Evolutionary conservation across 2,113 vertebrate genomes (phyloP).

Genomic region (Barbus barbus): DNA sequence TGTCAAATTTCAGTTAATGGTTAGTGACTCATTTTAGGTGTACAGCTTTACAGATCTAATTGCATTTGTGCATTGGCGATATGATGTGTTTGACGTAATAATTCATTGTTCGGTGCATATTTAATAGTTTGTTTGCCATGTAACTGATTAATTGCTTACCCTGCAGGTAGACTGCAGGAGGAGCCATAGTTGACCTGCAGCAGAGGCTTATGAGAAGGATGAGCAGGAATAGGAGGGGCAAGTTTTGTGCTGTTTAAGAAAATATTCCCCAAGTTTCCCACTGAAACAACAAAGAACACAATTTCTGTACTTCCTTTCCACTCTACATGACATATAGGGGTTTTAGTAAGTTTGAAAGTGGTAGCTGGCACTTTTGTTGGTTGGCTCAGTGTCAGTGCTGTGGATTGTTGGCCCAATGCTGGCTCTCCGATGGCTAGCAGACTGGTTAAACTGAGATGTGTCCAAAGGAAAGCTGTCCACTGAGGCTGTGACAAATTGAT

Average conservation of each 20-base stretch:
- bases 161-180: slow-evolving; percentile 72
- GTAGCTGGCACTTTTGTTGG: slow-evolving; percentile 7
- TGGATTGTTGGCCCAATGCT: neutral
- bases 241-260: slow-evolving; percentile 50
- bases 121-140: neutral
- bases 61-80: neutral
- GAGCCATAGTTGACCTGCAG: slow-evolving; percentile 70
- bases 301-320: neutral
- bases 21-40: neutral
- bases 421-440: neutral
- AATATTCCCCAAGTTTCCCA: slow-evolving; percentile 40
- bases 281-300: neutral
- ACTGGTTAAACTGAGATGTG: neutral
- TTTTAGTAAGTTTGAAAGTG: neutral
- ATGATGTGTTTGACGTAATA: neutral
- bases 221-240: slow-evolving; percentile 28
- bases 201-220: slow-evolving; percentile 62
- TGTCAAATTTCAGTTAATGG: neutral
- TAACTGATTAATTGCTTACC: slow-evolving; percentile 57
- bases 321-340: neutral
- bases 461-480: slow-evolving; percentile 27
- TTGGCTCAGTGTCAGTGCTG: neutral
- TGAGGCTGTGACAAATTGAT: slow-evolving; percentile 6
- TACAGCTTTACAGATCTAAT: no score
- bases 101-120: neutral